These are phyloP conservation scores for Lophura nycthemera DNA, from an alignment of 2,113 vertebrate species.

Conservation along the genomic window DNA sequence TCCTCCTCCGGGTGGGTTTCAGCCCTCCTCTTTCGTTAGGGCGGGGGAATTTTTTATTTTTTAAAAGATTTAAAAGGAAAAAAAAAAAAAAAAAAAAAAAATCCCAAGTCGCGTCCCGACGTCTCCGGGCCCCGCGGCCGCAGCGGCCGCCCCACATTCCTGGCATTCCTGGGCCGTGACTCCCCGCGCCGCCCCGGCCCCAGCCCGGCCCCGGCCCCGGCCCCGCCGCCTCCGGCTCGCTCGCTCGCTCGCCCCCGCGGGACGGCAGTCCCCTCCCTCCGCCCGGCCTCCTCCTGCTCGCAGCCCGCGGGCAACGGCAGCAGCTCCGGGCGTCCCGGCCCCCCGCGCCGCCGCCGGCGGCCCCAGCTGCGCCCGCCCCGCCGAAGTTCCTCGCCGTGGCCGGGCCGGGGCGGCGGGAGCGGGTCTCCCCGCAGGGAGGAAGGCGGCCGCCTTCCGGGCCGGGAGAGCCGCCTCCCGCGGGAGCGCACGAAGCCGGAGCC, in stretches of 20 bases:
- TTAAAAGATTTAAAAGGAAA: background rate
- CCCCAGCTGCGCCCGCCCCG: background rate
- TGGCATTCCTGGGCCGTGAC: slow-evolving; percentile 60
- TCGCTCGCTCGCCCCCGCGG: background rate
- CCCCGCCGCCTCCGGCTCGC: background rate
- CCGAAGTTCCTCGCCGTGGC: background rate
- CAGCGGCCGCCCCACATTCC: slow-evolving; percentile 59
- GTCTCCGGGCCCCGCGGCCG: background rate
- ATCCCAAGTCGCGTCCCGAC: slow-evolving; percentile 47
- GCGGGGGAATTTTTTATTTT: background rate
- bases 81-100: background rate
- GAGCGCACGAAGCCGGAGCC: background rate
- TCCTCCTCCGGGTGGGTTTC: slow-evolving; percentile 40
- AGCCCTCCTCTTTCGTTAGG: slow-evolving; percentile 14
- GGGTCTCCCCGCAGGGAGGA: background rate
- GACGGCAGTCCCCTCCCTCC: background rate
- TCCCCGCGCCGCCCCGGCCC: slow-evolving; percentile 40
- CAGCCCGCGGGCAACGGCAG: background rate
- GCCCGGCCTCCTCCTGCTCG: background rate
- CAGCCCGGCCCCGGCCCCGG: background rate
- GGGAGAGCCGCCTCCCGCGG: no score
- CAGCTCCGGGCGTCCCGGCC: background rate
- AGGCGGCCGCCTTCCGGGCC: no score
- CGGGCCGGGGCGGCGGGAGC: slow-evolving; percentile 22
- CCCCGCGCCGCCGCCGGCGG: no score